Base-by-base conservation (phyloP, 2,888 invertebrate genomes). In the Euzophera pinguis region DNA sequence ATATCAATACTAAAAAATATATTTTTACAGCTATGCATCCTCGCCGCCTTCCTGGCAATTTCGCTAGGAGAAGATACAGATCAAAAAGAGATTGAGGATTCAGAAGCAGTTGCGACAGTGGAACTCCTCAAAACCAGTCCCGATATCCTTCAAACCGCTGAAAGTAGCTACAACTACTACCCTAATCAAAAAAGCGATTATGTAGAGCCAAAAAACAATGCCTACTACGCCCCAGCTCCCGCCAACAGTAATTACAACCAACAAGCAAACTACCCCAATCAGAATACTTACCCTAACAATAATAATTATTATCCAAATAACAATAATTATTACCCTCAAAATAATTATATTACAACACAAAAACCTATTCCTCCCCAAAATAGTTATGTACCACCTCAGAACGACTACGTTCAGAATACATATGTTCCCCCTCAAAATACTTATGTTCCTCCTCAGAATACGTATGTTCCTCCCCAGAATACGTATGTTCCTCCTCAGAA, bases 1-100 rank as follows among this genome's bases (percentile, higher is more conserved):
- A 38, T 7, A 38, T 0, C 4, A 32, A 32, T 32, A 7, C 3
- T 2, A 6, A 6, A 32, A 38, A 13, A 2, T 6, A 38, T 38
- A 6, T 38, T 39, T 39, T 39, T 16, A 38, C 81, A 89, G 89
- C 55, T 84, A 41, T 73, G 67, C 53, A 57, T 80, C 62, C 65
- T 85, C 54, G 58, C 76, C 47, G 73, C 77, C 63, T 59, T 81
- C 52, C 64, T 87, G 72, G 86, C 86, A 38, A 54, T 87, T 48
- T 63, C 86, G 13, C 50, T 76, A 53, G 86, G 81, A 49, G 78
- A 78, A 57, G 78, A 75, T 50, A 59, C 71, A 7, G 69, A 42
- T 12, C 34, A 67, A 50, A 55, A 57, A 8, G 65, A 74, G 43
- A 58, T 75, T 32, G 81, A 79, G 3, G 85, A 87, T 51, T 74